Conservation (phyloP, 2,113 vertebrate species). For the Macquaria australasica region DNA sequence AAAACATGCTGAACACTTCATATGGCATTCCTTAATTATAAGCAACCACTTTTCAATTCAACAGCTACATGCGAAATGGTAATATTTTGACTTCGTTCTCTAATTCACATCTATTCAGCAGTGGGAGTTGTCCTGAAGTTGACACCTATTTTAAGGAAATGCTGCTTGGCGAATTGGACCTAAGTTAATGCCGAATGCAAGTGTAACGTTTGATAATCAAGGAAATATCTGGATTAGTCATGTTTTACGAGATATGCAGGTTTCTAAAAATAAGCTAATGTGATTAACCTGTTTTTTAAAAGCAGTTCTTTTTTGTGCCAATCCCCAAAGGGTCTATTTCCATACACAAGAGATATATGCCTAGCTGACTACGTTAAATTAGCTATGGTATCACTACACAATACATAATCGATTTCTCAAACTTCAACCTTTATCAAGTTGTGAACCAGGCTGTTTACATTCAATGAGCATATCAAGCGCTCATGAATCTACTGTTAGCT, state of each 20-base stretch:
- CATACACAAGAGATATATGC: neutral
- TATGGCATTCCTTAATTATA: neutral
- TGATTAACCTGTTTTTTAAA: neutral
- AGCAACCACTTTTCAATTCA: neutral
- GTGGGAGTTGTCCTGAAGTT: no score
- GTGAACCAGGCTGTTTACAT: neutral
- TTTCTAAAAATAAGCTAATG: no score
- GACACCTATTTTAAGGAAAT: neutral
- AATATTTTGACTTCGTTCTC: no score
- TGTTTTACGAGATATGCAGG: rapidly evolving
- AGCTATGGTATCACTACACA: neutral
- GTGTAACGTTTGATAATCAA: no score
- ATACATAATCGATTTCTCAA: neutral
- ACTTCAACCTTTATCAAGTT: neutral
- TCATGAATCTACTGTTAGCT: neutral
- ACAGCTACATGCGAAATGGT: no score
- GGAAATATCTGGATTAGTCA: no score
- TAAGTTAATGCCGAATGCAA: neutral
- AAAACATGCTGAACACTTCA: neutral
- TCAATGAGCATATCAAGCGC: neutral
- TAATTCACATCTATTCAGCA: no score
- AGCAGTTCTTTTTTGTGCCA: neutral
- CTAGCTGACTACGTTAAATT: neutral
- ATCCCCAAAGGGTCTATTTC: neutral
- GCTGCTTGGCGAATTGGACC: neutral